A percentile compares a stretch with the other conserved stretches of the same genome.
Conservation (phyloP, 2,797 vertebrate species). For the Chaetophractus vellerosus region DNA sequence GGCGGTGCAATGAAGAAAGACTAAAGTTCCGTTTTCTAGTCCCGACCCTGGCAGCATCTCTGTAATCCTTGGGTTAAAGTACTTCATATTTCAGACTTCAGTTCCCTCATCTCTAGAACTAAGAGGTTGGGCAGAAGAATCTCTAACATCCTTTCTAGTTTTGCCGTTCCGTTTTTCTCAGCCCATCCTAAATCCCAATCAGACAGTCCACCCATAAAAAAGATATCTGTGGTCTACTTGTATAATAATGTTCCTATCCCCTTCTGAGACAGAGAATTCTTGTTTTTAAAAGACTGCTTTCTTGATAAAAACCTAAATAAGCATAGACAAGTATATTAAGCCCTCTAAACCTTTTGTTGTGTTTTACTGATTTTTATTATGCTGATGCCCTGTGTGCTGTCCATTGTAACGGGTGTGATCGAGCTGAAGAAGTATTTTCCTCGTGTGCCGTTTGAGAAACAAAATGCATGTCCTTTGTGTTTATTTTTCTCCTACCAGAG, state of each 20-base stretch:
- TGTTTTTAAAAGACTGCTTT: slow-evolving; percentile 49
- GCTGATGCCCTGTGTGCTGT: slow-evolving; percentile 15
- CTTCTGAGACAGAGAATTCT: background rate
- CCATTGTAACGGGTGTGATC: slow-evolving; percentile 22
- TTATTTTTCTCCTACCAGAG: slow-evolving; percentile 98
- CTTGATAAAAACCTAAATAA: slow-evolving; percentile 23
- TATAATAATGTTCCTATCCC: background rate
- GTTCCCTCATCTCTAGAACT: background rate
- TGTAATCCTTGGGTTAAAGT: background rate
- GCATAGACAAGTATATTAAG: background rate
- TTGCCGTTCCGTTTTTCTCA: background rate
- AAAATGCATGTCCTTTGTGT: slow-evolving; percentile 90
- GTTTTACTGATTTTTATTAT: slow-evolving; percentile 35
- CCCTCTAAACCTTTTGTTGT: slow-evolving; percentile 46
- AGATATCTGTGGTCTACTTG: background rate
- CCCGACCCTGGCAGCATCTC: background rate
- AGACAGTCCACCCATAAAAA: background rate
- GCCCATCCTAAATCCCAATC: background rate
- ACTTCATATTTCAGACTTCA: background rate
- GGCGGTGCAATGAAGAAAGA: background rate
- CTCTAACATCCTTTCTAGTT: background rate
- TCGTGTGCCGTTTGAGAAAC: slow-evolving; percentile 83
- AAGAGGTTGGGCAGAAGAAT: background rate
- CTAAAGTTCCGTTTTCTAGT: background rate
- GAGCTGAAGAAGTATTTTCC: slow-evolving; percentile 69